Percentiles rank a stretch among this genome's conserved stretches.
Conservation (phyloP, 2,888 invertebrate genomes). For the Apodemia mormo region DNA sequence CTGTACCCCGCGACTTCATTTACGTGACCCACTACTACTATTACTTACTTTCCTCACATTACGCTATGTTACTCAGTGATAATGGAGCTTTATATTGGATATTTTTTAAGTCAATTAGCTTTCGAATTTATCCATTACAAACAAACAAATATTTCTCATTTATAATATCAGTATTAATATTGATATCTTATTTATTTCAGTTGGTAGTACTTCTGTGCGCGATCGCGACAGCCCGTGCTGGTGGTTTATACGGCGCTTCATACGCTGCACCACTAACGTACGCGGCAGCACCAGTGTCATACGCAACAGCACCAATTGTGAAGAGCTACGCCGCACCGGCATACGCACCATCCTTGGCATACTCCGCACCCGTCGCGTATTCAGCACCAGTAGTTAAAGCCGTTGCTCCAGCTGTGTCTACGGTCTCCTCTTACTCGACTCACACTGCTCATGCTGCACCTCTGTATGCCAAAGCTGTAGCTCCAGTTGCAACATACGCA, state of each 20-base stretch:
- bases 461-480: constrained; percentile 47
- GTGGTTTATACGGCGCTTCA: constrained; percentile 71
- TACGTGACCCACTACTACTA: too few species aligned
- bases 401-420: constrained; percentile 47
- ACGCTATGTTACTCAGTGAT: too few species aligned
- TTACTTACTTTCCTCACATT: too few species aligned
- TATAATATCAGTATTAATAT: neutral
- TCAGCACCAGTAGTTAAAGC: constrained; percentile 57
- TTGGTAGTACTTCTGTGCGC: constrained; percentile 82
- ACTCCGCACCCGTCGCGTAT: constrained; percentile 66
- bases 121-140: too few species aligned
- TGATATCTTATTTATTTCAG: constrained; percentile 47
- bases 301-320: constrained; percentile 34
- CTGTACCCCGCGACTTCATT: too few species aligned
- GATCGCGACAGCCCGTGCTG: constrained; percentile 82
- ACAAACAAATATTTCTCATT: too few species aligned
- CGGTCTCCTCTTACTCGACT: constrained; percentile 46
- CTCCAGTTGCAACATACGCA: constrained; percentile 64
- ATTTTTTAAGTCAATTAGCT: too few species aligned
- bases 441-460: constrained; percentile 48
- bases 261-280: constrained; percentile 70
- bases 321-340: constrained; percentile 45
- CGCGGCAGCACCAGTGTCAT: constrained; percentile 50
- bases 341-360: constrained; percentile 48
- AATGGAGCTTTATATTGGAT: too few species aligned